Percentiles rank a stretch among this genome's conserved stretches.
These are phyloP conservation scores for Drosophila lacertosa DNA, from an alignment of 1,140 invertebrate genomes.

Conservation along the genomic window DNA sequence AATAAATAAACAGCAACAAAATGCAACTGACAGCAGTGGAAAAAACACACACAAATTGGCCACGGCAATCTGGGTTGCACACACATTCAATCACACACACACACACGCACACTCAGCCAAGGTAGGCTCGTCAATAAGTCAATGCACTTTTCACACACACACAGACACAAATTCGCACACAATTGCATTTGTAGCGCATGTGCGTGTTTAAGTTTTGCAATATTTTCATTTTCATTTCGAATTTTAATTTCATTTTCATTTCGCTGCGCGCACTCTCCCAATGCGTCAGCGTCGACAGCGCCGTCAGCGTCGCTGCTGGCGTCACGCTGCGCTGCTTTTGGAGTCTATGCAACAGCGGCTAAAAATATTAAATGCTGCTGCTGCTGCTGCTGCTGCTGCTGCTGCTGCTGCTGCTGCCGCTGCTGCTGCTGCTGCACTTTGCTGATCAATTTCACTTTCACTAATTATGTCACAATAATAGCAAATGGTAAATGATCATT, in stretches of 20 bases:
- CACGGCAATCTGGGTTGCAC: conserved; percentile 61
- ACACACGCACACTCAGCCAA: conserved; percentile 11
- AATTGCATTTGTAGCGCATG: conserved; percentile 26
- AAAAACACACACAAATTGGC: conserved; percentile 60
- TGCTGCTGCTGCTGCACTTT: conserved; percentile 12
- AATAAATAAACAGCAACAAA: conserved; percentile 34
- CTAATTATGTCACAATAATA: conserved; percentile 78
- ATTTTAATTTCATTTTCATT: conserved; percentile 74
- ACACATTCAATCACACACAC: conserved; percentile 17
- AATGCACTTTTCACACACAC: conserved; percentile 64
- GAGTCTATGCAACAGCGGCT: conserved; percentile 30
- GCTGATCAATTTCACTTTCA: conserved; percentile 73
- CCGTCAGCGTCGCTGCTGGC: conserved; percentile 16
- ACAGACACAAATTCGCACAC: conserved; percentile 5
- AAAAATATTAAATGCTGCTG: conserved; percentile 23
- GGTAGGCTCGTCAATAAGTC: conserved; percentile 50
- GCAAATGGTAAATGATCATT: conserved; percentile 36
- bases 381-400: background rate
- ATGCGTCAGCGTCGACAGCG: conserved; percentile 20
- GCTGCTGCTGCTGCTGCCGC: conserved; percentile 7
- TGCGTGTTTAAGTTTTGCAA: conserved; percentile 76
- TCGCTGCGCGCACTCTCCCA: conserved; percentile 38
- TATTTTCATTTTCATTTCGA: conserved; percentile 78
- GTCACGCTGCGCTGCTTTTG: conserved; percentile 53
- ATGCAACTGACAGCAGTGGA: conserved; percentile 11